phyloP scores from a whole-genome alignment of 2,888 invertebrate genomes.

The Temnothorax rugatulus region DNA sequence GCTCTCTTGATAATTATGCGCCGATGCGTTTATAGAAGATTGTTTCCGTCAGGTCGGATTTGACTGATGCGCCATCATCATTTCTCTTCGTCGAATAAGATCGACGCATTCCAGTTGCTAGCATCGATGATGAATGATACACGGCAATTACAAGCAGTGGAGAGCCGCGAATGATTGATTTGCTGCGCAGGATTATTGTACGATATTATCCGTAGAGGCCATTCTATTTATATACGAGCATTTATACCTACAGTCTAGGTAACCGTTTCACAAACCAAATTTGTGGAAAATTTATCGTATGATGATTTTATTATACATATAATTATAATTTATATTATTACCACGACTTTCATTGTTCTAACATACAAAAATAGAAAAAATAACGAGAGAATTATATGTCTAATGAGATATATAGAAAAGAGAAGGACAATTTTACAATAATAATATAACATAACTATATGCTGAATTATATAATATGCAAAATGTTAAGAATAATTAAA shows the following conservation, averaged over 20 bases:
- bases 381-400: background rate
- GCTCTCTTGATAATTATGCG: slow-evolving; percentile 61
- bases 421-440: background rate
- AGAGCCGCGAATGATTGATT: slow-evolving; percentile 39
- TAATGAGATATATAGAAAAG: background rate
- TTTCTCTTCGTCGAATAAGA: slow-evolving; percentile 24
- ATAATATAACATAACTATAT: background rate
- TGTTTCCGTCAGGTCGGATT: slow-evolving; percentile 58
- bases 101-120: slow-evolving; percentile 47
- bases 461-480: background rate
- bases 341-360: background rate
- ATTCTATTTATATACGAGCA: background rate
- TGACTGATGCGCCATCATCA: slow-evolving; percentile 33
- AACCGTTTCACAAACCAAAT: background rate
- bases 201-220: slow-evolving; percentile 6
- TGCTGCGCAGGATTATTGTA: slow-evolving; percentile 19
- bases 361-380: background rate
- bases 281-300: background rate
- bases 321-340: background rate
- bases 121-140: slow-evolving; percentile 52
- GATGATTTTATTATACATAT: background rate
- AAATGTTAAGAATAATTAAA: background rate
- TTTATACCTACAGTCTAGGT: background rate
- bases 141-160: slow-evolving; percentile 35
- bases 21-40: slow-evolving; percentile 40